Conservation (phyloP, 2,797 vertebrate species). For the Rhinella marina region DNA sequence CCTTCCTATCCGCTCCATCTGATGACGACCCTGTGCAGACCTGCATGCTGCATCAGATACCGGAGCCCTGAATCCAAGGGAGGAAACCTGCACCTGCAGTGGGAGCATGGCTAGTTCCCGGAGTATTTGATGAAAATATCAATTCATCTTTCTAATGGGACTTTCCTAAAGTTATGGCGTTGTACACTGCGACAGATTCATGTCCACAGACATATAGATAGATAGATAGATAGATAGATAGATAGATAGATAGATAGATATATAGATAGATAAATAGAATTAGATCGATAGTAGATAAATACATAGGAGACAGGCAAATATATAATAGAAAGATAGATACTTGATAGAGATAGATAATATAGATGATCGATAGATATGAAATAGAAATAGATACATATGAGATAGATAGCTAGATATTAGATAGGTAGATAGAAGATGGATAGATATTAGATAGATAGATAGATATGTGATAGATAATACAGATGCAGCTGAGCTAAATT, state of each 20-base stretch:
- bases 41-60: no score
- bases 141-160: background rate
- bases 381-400: background rate
- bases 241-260: slow-evolving; percentile 8
- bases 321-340: background rate
- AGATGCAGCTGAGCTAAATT: no score
- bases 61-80: no score
- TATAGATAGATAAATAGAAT: background rate
- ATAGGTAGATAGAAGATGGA: background rate
- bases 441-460: background rate
- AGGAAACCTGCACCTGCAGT: no score
- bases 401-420: background rate
- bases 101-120: no score
- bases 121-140: background rate
- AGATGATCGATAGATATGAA: background rate
- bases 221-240: slow-evolving; percentile 11
- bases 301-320: background rate
- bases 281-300: slow-evolving; percentile 4
- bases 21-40: background rate
- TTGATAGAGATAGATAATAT: background rate
- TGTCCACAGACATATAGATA: background rate
- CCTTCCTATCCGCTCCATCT: background rate
- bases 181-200: no score
- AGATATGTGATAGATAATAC: background rate
- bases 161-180: background rate